Percentiles rank a stretch among this genome's conserved stretches.
Conservation (phyloP, 2,888 invertebrate genomes). For the Bruchidius siliquastri region DNA sequence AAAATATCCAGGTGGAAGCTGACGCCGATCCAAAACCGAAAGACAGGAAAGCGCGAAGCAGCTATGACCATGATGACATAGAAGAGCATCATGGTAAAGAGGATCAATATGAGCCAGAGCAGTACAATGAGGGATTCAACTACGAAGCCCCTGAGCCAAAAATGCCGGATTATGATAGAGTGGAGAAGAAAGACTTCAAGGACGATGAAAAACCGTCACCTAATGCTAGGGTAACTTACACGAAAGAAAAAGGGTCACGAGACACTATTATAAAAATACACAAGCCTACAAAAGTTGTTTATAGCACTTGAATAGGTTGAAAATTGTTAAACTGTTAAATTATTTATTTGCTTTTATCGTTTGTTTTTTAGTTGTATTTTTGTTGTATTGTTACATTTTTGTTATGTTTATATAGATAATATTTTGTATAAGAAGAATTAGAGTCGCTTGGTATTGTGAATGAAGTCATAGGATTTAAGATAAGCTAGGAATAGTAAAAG, state of each 20-base stretch:
- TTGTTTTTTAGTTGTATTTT: not conserved
- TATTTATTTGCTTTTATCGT: not conserved
- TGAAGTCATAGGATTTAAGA: not conserved
- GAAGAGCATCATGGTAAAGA: not conserved
- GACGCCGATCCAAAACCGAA: not conserved
- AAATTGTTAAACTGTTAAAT: not conserved
- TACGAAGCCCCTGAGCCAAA: constrained; percentile 21
- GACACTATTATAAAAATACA: constrained; percentile 20
- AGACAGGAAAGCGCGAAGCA: not conserved
- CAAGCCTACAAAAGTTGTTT: constrained; percentile 10
- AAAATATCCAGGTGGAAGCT: not conserved
- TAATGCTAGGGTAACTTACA: constrained; percentile 30
- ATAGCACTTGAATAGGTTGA: not conserved
- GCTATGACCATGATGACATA: constrained; percentile 16
- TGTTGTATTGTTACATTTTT: not conserved
- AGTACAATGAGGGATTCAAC: constrained; percentile 26
- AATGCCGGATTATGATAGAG: constrained; percentile 21
- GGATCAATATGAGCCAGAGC: constrained; percentile 22
- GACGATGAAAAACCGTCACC: constrained; percentile 35
- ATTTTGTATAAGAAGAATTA: not conserved
- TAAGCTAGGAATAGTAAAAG: not conserved
- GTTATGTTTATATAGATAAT: not conserved
- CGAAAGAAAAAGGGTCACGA: constrained; percentile 26
- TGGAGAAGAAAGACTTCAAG: constrained; percentile 26
- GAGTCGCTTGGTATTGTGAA: not conserved